Evolutionary conservation across 2,797 vertebrate genomes (phyloP), one percentile per base, ranked within the genome.

Genomic region (Buceros bicornis): DNA sequence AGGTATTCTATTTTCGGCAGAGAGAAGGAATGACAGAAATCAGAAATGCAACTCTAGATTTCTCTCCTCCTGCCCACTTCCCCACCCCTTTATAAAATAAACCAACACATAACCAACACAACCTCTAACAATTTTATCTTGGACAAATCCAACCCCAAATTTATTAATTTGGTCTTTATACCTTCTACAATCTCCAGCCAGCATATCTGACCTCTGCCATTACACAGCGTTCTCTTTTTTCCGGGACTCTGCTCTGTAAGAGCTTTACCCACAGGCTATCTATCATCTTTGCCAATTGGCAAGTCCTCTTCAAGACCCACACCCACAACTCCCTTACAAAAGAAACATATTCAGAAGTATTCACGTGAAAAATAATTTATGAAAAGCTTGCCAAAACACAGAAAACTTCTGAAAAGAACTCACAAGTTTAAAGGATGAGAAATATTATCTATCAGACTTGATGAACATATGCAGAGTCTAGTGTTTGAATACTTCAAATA

Each of bases 161-260:
- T 69, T 57, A 76, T 8, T 82, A 25, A 56, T 72, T 85, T 80
- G 11, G 3, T 54, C 29, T 65, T 57, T 54, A 11, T 22, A 26
- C 5, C 13, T 72, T 67, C 28, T 45, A 48, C 7, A 15, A 20
- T 60, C 10, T 62, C 14, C 53, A 45, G 4, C 22, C 28, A 58
- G 26, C 28, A 12, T 21, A 37, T 56, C 35, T 58, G 40, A 64
- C 26, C 19, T 61, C 35, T 70, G 43, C 11, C 22, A 8, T 35
- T 31, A 33, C 13, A 17, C 4, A 45, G 13, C 11, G 48, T 91
- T 72, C 31, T 77, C 33, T 58, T 61, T 37, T 62, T 19, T 45
- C 24, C 35, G 62, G 33, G 29, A 53, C 25, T 16, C 10, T 6
- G 4, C 0, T 0, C 8, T 16, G 5, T 2, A 71, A 65, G 12